These are phyloP conservation scores for Drosophila emarginata DNA, from an alignment of 2,888 invertebrate genomes.

Conservation along the genomic window DNA sequence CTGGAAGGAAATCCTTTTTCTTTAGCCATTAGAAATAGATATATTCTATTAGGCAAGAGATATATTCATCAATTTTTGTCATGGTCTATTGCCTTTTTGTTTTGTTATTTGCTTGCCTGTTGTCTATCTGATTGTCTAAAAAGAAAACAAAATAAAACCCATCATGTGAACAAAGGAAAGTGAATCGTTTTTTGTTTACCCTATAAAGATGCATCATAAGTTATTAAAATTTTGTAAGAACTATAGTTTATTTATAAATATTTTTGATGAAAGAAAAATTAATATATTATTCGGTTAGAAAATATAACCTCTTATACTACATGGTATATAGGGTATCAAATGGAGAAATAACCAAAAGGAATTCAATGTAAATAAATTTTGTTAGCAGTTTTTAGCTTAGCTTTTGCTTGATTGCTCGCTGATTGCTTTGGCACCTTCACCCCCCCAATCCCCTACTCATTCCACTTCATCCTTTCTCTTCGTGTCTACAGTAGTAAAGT, in stretches of 20 bases:
- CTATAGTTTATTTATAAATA: no score
- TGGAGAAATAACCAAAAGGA: not conserved
- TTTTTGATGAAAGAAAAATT: no score
- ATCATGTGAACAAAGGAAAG: not conserved
- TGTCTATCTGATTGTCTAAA: not conserved
- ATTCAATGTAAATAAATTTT: constrained; percentile 31
- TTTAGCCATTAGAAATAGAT: constrained; percentile 1
- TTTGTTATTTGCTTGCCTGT: not conserved
- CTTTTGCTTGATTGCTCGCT: constrained; percentile 22
- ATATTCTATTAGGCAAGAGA: not conserved
- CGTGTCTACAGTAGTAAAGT: no score
- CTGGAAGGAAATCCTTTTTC: not conserved
- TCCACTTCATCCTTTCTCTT: not conserved
- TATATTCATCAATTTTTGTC: constrained; percentile 4
- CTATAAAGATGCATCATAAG: not conserved
- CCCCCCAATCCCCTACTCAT: not conserved
- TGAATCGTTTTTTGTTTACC: not conserved
- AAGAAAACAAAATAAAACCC: not conserved
- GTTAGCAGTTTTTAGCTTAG: constrained; percentile 5
- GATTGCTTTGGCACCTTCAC: constrained; percentile 22
- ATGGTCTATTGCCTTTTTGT: constrained; percentile 7
- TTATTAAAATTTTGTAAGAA: no score
- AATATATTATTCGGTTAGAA: not conserved
- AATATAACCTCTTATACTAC: not conserved
- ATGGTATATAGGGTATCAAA: not conserved